These are phyloP conservation scores for Pteruthius melanotis DNA, from an alignment of 2,113 vertebrate species.

Conservation along the genomic window DNA sequence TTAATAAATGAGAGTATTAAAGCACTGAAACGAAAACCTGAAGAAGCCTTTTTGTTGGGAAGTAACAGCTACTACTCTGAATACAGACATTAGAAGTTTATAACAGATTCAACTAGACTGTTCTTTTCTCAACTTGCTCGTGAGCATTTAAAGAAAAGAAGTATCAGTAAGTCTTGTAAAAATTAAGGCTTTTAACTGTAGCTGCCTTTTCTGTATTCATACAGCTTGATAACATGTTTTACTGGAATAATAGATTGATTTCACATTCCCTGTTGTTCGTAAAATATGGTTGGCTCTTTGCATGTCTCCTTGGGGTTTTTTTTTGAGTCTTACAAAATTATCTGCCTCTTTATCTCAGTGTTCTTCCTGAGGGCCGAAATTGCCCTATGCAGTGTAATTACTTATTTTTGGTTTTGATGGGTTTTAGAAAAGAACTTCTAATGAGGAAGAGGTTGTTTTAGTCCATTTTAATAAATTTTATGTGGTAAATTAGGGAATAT, in stretches of 20 bases:
- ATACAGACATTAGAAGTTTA: background rate
- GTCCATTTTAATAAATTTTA: background rate
- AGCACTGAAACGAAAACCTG: background rate
- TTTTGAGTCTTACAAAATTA: background rate
- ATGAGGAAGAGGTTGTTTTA: background rate
- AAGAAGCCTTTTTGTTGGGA: background rate
- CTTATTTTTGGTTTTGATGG: background rate
- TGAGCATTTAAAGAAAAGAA: background rate
- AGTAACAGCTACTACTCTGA: background rate
- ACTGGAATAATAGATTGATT: background rate
- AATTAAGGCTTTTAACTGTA: background rate
- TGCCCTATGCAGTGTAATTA: background rate
- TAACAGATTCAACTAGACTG: background rate
- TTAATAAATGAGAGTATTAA: background rate
- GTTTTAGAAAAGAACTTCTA: background rate
- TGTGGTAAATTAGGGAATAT: background rate
- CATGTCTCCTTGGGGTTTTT: background rate
- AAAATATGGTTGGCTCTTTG: background rate
- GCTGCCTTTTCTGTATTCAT: background rate
- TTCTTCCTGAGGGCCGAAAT: background rate
- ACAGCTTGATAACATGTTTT: background rate
- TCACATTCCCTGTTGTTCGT: background rate
- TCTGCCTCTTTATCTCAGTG: background rate
- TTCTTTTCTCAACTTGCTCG: background rate
- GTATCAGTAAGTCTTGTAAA: background rate